Conservation (phyloP, 2,888 invertebrate genomes). For the Clanis bilineata region DNA sequence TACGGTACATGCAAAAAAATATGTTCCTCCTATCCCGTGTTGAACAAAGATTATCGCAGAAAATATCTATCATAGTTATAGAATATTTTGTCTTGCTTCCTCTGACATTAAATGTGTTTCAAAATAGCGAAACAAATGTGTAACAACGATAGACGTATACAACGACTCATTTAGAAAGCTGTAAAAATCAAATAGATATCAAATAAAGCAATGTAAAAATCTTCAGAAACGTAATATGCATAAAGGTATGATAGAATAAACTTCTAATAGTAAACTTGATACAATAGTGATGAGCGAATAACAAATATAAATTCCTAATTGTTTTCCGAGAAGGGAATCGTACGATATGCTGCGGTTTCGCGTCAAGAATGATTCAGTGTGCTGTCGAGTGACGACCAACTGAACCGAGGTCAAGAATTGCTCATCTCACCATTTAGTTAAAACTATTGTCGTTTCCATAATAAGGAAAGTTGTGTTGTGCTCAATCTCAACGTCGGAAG, state of each 20-base stretch:
- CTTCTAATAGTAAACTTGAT: background rate
- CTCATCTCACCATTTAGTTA: background rate
- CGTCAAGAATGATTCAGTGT: conserved; percentile 14
- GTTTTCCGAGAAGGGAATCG: conserved; percentile 14
- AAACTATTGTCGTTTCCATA: background rate
- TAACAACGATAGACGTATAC: no score
- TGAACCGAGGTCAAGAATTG: conserved; percentile 3
- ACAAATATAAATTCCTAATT: background rate
- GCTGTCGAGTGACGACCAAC: background rate
- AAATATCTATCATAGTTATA: no score
- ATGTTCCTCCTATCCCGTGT: no score
- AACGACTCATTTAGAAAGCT: no score
- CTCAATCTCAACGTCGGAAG: background rate
- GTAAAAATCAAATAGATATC: no score
- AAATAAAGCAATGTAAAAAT: no score
- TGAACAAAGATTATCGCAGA: no score
- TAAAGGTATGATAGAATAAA: background rate
- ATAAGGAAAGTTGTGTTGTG: background rate
- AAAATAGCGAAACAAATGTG: no score
- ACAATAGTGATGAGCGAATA: background rate
- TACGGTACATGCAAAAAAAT: no score
- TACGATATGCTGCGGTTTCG: conserved; percentile 16
- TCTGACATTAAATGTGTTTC: no score
- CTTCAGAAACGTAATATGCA: no score
- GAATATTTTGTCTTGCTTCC: no score